Base-by-base conservation (phyloP, 2,113 vertebrate species). In the Leiothrix lutea region DNA sequence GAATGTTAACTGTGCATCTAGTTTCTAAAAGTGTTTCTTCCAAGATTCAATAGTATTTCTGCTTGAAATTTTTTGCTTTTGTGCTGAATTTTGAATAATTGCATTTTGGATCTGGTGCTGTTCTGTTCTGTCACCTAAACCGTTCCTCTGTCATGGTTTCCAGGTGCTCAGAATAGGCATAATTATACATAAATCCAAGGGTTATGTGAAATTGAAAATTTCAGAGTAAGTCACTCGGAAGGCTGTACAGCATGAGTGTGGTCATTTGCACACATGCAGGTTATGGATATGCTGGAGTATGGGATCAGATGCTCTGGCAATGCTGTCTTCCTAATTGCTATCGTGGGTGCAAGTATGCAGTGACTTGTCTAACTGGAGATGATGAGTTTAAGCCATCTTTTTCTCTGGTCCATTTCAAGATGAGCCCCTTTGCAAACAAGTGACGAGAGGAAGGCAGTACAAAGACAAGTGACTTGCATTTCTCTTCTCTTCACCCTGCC, bases 71-170 rank as follows among this genome's bases (percentile, higher is more conserved):
- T 38, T 78, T 72, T 15, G 1, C 14, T 77, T 42, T 19, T 38
- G 5, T 45, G 54, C 33, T 0, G 1, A 56, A 58, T 38, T 51
- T 40, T 40, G 50, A 84, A 33, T 26, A 19, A 47, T 21, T 66
- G 42, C 6, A 0, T 54, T 88, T 83, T 6, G 4, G 10, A 53
- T 86, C 36, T 1, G 3, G 8, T 66, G 31, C n/a, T 66, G 4
- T 5, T 85, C 57, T 47, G 18, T 10, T 69, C 81, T 29, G 4
- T 48, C n/a, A 57, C 65, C 25, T 57, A 58, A 66, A 47, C 48
- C 0, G 0, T 71, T 84, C 20, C 17, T 89, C 53, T 93, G 8
- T 40, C 10, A 1, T n/a, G 36, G 8, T 56, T 45, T 84, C 20
- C 21, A 1, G 1, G 16, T 44, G 29, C 70, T 48, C 38, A 60